These are phyloP conservation scores for Eupleurogrammus muticus DNA, from an alignment of 2,797 vertebrate genomes.

Conservation along the genomic window DNA sequence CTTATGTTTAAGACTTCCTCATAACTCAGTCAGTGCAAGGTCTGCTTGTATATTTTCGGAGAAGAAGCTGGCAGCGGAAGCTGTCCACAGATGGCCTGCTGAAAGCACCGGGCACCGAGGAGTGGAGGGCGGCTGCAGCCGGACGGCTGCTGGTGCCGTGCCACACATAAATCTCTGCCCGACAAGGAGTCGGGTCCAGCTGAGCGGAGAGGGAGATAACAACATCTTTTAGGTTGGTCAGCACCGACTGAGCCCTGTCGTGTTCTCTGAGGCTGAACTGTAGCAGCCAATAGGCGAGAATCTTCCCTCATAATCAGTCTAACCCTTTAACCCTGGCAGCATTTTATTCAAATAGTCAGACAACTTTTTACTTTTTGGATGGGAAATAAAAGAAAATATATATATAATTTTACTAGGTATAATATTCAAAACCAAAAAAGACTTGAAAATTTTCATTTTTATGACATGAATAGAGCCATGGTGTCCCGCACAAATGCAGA, in stretches of 20 bases:
- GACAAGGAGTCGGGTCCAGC: constrained; percentile 53
- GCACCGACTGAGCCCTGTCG: constrained; percentile 24
- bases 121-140: constrained; percentile 43
- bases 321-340: constrained; percentile 1
- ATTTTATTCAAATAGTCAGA: background rate
- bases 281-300: constrained; percentile 37
- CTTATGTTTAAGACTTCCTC: background rate
- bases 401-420: background rate
- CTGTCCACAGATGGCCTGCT: constrained; percentile 65
- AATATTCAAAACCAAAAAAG: too few relatives aligned
- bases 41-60: background rate
- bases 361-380: background rate
- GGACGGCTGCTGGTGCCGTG: constrained; percentile 49
- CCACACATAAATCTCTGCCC: constrained; percentile 66
- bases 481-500: constrained; percentile 18
- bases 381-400: background rate
- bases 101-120: constrained; percentile 36
- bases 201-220: constrained; percentile 59
- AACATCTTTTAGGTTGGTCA: constrained; percentile 34
- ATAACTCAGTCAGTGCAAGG: background rate
- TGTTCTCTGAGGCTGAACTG: constrained; percentile 14
- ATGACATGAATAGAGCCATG: constrained; percentile 23
- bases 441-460: constrained; percentile 23
- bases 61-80: constrained; percentile 44
- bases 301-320: constrained; percentile 25